Conservation (phyloP, 2,888 invertebrate species). For the Plagodis pulveraria region DNA sequence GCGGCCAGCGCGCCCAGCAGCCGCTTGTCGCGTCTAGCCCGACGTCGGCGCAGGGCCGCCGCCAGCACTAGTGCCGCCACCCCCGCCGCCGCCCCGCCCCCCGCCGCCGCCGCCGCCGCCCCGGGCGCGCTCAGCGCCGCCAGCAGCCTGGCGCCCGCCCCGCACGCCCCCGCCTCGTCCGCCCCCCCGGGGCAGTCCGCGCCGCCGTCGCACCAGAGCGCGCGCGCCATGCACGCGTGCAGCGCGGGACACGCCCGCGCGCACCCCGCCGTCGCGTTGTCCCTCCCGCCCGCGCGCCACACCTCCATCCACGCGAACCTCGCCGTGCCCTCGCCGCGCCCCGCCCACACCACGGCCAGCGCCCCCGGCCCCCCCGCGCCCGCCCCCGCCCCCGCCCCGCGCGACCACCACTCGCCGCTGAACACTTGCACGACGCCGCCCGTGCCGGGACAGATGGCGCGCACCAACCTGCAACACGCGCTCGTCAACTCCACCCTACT, state of each 20-base stretch:
- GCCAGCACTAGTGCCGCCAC: conserved; percentile 57
- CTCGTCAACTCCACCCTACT: background rate
- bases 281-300: conserved; percentile 51
- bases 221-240: conserved; percentile 90
- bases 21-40: conserved; percentile 85
- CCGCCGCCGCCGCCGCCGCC: conserved; percentile 86
- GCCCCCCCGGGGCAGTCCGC: conserved; percentile 64
- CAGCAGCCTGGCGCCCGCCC: conserved; percentile 65
- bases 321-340: conserved; percentile 92
- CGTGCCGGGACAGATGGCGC: conserved; percentile 89
- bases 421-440: conserved; percentile 44
- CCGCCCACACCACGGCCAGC: conserved; percentile 93
- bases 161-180: conserved; percentile 87
- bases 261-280: conserved; percentile 62
- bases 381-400: conserved; percentile 79
- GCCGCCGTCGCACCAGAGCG: conserved; percentile 90
- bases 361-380: conserved; percentile 84
- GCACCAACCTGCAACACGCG: conserved; percentile 59
- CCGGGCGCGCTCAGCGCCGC: conserved; percentile 87
- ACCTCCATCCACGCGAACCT: conserved; percentile 90
- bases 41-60: conserved; percentile 83
- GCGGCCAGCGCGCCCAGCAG: conserved; percentile 85
- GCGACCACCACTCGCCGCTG: conserved; percentile 52
- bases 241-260: conserved; percentile 87
- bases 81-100: conserved; percentile 76